Evolutionary conservation across 2,888 invertebrate genomes (phyloP), one percentile per base, ranked within the genome.

Genomic region (Polyommatus iphigenia): DNA sequence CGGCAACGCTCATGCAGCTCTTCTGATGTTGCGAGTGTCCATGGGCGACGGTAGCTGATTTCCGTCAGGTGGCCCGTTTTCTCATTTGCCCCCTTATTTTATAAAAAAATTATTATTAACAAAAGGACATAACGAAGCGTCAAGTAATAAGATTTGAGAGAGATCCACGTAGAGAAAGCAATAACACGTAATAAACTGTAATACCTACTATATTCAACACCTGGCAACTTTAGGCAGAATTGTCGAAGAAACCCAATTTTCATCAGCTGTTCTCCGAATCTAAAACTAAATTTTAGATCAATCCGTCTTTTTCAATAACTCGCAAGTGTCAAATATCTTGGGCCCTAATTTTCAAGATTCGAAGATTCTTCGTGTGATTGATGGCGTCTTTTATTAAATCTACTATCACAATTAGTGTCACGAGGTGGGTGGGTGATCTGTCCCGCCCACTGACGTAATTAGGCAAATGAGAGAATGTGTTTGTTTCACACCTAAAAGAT

Each of bases 341-440:
- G 15, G 13, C 29, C 67, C 29, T 67, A 29, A 67, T 67, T 67
- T 32, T 5, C 18, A 32, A 67, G 67, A 67, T 29, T 67, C 29
- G 29, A 32, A 32, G 15, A 29, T 67, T 32, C 67, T 18, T 6
- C 13, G 13, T 62, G 29, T 67, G 67, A 67, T 67, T 32, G 67
- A 67, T 67, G 67, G 29, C 67, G 13, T 32, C 67, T 67, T 67
- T 32, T 67, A 67, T 67, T 67, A 67, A 67, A 29, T 13, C 29
- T 29, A 67, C 18, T 67, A 32, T 67, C 67, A 32, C 18, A 67
- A 67, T 67, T 67, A 29, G 67, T 67, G 29, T 67, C 67, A 67
- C 18, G 67, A 18, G 67, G 29, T 67, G 67, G 67, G 29, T 67
- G 67, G 67, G 29, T 15, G 29, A 32, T 32, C 29, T 32, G 67